phyloP scores from a whole-genome alignment of 2,888 invertebrate genomes.

The Erebia ligea region DNA sequence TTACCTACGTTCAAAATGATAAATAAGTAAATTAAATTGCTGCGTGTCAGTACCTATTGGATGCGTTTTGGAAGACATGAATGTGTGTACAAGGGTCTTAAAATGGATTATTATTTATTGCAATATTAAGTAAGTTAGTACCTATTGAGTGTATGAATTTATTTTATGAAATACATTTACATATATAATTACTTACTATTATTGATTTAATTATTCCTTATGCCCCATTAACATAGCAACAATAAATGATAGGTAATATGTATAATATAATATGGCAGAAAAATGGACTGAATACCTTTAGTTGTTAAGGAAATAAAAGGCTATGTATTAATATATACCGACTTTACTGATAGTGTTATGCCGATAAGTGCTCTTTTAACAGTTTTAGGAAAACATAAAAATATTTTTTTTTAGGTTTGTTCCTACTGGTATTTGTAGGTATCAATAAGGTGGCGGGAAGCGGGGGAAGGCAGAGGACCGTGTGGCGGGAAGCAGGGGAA shows the following conservation, averaged over 20 bases:
- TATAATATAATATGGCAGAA: neutral
- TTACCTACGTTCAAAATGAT: no score
- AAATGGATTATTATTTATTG: neutral
- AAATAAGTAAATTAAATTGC: neutral
- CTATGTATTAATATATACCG: no score
- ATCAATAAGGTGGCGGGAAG: no score
- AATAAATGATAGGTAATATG: neutral
- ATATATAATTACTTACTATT: no score
- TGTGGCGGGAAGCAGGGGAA: no score
- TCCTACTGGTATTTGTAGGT: no score
- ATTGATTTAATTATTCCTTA: neutral
- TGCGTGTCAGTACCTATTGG: neutral
- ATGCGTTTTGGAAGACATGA: neutral
- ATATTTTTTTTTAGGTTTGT: no score
- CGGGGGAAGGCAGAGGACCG: no score
- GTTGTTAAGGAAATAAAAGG: no score
- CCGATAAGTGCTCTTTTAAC: neutral
- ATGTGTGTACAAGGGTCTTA: neutral
- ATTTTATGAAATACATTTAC: neutral
- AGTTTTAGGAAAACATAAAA: neutral
- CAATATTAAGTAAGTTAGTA: neutral
- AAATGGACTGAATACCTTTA: no score
- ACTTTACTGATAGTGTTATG: no score
- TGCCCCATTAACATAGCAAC: neutral
- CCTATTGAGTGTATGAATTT: neutral